Percentiles rank a stretch among this genome's conserved stretches.
phyloP scores from a whole-genome alignment of 2,888 invertebrate genomes.

The Watsonalla cultraria region DNA sequence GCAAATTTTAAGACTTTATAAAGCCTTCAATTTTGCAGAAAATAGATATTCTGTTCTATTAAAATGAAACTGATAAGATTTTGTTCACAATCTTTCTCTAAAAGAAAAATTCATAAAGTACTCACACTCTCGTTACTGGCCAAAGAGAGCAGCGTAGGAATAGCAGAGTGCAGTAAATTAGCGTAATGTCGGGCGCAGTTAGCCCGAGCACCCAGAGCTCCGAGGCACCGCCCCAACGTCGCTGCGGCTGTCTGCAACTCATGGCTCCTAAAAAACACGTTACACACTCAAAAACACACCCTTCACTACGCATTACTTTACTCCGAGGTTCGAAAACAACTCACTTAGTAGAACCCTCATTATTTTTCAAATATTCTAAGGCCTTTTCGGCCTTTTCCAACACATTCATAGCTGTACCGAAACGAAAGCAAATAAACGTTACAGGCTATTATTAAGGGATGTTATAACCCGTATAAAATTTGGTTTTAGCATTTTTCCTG shows the following conservation, averaged over 20 bases:
- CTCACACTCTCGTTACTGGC: slow-evolving; percentile 73
- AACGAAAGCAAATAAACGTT: background rate
- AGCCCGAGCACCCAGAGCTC: slow-evolving; percentile 61
- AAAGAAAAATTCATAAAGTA: slow-evolving; percentile 21
- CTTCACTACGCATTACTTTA: background rate
- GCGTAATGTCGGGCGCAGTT: slow-evolving; percentile 66
- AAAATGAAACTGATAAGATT: too few relatives aligned
- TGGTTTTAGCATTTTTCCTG: slow-evolving; percentile 29
- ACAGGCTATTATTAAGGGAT: background rate
- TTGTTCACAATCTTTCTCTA: background rate
- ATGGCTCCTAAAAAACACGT: slow-evolving; percentile 51
- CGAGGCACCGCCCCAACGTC: slow-evolving; percentile 64
- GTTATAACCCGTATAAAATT: slow-evolving; percentile 21
- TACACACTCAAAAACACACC: background rate
- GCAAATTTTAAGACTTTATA: too few relatives aligned
- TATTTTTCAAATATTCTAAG: slow-evolving; percentile 62
- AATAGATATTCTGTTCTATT: too few relatives aligned
- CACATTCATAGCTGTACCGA: slow-evolving; percentile 54
- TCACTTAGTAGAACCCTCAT: slow-evolving; percentile 59
- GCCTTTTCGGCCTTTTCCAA: slow-evolving; percentile 73
- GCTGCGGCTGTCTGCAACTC: slow-evolving; percentile 68
- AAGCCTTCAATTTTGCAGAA: too few relatives aligned
- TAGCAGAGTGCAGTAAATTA: slow-evolving; percentile 58
- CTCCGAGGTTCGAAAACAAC: slow-evolving; percentile 14
- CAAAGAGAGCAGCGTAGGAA: slow-evolving; percentile 61